These are phyloP conservation scores for Aphrocallistes beatrix DNA, from an alignment of 37 sponge, comb jelly and placozoan species.

Conservation along the genomic window DNA sequence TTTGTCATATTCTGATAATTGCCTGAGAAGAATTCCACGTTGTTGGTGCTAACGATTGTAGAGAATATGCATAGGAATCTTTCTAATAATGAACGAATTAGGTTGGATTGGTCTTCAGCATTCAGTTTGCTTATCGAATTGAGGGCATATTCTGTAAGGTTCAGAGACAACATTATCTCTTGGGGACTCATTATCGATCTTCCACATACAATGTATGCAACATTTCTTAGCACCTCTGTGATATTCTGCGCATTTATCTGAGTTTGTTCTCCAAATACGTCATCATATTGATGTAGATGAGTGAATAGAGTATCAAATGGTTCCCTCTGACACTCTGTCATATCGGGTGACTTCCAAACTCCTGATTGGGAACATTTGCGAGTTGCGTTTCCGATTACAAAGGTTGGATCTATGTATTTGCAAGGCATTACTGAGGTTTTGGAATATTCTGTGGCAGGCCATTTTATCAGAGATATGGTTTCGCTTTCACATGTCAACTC, in stretches of 20 bases:
- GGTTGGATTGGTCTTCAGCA: background rate
- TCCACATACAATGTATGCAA: background rate
- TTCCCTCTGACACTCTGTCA: background rate
- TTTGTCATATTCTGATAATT: background rate
- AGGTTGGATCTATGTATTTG: slow-evolving; percentile 1
- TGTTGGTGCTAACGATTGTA: background rate
- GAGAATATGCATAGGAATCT: background rate
- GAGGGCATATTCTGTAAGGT: slow-evolving; percentile 10
- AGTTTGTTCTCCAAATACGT: background rate
- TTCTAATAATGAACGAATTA: background rate
- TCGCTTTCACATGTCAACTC: slow-evolving; percentile 19
- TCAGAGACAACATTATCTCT: background rate
- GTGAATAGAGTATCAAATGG: background rate
- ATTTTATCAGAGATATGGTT: background rate
- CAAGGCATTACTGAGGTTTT: background rate
- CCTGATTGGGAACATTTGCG: background rate
- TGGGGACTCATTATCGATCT: background rate
- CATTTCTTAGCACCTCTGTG: background rate
- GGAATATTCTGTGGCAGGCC: slow-evolving; percentile 7
- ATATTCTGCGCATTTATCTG: background rate
- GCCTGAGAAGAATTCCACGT: background rate
- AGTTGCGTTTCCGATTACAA: background rate
- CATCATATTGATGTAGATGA: background rate
- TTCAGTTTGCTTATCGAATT: background rate
- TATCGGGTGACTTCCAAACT: background rate